Conservation (phyloP, 2,888 invertebrate species). For the Hydroisotoma schaefferi region DNA sequence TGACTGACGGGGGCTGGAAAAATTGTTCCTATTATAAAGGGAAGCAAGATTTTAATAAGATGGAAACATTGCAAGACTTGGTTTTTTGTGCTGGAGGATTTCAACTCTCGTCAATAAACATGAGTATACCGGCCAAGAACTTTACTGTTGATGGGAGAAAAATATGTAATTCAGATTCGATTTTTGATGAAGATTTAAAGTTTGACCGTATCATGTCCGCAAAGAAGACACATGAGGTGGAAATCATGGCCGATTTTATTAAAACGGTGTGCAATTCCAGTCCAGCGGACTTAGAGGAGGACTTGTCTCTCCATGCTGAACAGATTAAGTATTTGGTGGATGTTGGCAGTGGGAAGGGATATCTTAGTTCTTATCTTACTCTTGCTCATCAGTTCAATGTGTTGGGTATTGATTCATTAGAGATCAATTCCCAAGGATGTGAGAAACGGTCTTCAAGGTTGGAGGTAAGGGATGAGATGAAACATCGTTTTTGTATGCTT, state of each 20-base stretch:
- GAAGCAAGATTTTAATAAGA: constrained; percentile 9
- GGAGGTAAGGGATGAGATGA: constrained; percentile 50
- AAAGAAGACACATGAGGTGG: constrained; percentile 79
- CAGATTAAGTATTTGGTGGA: constrained; percentile 62
- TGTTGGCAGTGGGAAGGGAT: constrained; percentile 86
- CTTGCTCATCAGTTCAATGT: constrained; percentile 68
- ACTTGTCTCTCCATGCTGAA: neutral
- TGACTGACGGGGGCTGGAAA: constrained; percentile 49
- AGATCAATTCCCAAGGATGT: constrained; percentile 65
- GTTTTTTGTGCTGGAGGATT: constrained; percentile 21
- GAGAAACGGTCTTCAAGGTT: constrained; percentile 54
- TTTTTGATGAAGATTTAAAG: constrained; percentile 16
- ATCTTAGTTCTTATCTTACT: constrained; percentile 71
- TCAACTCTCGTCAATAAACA: constrained; percentile 9
- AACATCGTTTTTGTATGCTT: constrained; percentile 4
- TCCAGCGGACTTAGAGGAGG: neutral
- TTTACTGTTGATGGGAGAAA: constrained; percentile 9
- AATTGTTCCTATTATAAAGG: constrained; percentile 11
- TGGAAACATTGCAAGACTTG: constrained; percentile 17
- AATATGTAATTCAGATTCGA: neutral
- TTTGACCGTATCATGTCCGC: constrained; percentile 63
- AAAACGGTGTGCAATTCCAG: constrained; percentile 54
- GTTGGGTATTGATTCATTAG: constrained; percentile 75
- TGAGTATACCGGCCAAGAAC: constrained; percentile 14
- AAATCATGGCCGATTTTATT: constrained; percentile 62